Conservation (phyloP, 2,888 invertebrate species). For the Pocota personata region DNA sequence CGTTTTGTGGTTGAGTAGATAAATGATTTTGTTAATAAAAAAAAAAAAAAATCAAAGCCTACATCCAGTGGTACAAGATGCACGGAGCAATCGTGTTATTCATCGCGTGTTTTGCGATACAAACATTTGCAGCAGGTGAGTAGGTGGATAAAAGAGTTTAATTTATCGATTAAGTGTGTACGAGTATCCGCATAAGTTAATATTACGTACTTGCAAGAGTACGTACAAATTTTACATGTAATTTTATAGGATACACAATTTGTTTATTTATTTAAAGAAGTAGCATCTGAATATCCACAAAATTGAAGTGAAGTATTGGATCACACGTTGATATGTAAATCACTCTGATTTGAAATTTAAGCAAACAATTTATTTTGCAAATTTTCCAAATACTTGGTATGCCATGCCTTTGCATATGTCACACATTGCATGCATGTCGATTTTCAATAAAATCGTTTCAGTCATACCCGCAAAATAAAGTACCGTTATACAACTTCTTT, state of each 20-base stretch:
- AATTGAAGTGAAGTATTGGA: no score
- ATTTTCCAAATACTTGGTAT: no score
- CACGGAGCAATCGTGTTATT: slow-evolving; percentile 51
- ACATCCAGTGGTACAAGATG: slow-evolving; percentile 49
- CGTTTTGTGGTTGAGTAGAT: slow-evolving; percentile 30
- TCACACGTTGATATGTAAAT: neutral
- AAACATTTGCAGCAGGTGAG: slow-evolving; percentile 66
- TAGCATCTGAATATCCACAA: neutral
- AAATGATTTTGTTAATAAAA: slow-evolving; percentile 40
- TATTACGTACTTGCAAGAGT: neutral
- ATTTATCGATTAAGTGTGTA: neutral
- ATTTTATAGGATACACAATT: neutral
- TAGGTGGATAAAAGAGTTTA: slow-evolving; percentile 5
- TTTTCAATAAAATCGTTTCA: no score
- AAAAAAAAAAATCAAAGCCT: slow-evolving; percentile 2
- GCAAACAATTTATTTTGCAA: no score
- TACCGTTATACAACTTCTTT: no score
- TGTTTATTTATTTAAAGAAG: neutral
- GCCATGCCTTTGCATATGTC: no score
- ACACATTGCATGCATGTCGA: no score
- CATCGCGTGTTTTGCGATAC: slow-evolving; percentile 61
- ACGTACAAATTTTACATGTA: neutral
- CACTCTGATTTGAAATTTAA: no score
- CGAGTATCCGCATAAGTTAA: neutral
- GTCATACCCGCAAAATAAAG: no score